Base-by-base conservation (phyloP, 2,797 vertebrate genomes). In the Catostomus latipinnis region DNA sequence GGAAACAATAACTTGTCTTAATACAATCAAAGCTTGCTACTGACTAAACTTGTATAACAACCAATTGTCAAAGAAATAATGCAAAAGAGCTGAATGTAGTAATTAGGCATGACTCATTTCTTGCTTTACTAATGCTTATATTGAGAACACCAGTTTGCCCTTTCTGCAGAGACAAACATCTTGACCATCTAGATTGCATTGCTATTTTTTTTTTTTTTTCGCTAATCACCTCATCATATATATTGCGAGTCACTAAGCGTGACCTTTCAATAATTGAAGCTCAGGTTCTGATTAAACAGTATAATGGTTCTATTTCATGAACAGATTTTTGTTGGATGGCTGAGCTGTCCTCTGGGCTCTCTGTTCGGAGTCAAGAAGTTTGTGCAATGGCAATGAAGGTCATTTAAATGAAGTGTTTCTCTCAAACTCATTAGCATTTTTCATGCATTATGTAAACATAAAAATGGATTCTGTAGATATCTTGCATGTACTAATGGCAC, bases 361-460 rank as follows among this genome's bases (percentile, higher is more conserved):
- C 46, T 74, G 4, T 74, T 73, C 8, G 11, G 16, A 45, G 7
- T 13, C 10, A 22, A 58, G 57, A 34, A 1, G 14, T 22, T 61
- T 12, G 4, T n/a, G 12, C 4, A 13, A 45, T 10, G 6, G 5
- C 34, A 76, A 48, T 69, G 12, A 12, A 52, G 46, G 65, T 50
- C 88, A 82, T 87, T 90, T 88, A 87, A 90, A 90, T 87, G 11
- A 57, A 74, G 6, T 6, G 6, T 22, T 58, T 72, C 54, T 45
- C 11, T 53, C 4, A 18, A 75, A 56, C 0, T 0, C n/a, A 66
- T 62, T 43, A 43, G 12, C 18, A 8, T 74, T 18, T 52, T 34
- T 34, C 16, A 49, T 50, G 58, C 45, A 6, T 72, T 60, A 48
- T 58, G 14, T 1, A 66, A 66, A 14, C 22, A 34, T 2, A 34